Evolutionary conservation across 2,888 invertebrate species (phyloP).

Genomic region (Epistrophe grossulariae): DNA sequence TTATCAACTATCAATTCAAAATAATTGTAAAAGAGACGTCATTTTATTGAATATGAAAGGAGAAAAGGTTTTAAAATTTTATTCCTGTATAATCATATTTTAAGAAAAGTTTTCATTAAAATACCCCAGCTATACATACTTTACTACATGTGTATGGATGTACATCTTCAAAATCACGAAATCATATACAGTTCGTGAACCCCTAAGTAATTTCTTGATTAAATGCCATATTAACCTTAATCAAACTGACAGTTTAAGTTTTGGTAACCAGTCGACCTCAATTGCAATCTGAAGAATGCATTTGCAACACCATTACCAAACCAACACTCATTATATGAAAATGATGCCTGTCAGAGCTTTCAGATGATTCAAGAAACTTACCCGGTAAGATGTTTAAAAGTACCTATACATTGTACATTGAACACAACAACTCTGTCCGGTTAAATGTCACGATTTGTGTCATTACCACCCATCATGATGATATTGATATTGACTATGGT

Average conservation of each 20-base stretch:
- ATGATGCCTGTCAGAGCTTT: conserved; percentile 30
- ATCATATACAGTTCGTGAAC: conserved; percentile 29
- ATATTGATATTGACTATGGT: conserved; percentile 70
- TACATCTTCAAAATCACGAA: neutral
- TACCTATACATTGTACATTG: neutral
- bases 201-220: conserved; percentile 33
- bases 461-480: conserved; percentile 72
- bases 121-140: too few species aligned
- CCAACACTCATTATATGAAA: conserved; percentile 26
- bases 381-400: conserved; percentile 13
- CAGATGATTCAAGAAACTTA: conserved; percentile 27
- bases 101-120: too few species aligned
- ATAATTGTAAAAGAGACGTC: too few species aligned
- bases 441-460: conserved; percentile 71
- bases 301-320: conserved; percentile 8
- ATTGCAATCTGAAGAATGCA: conserved; percentile 36
- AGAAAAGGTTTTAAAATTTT: too few species aligned
- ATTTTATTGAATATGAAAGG: too few species aligned
- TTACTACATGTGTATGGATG: too few species aligned
- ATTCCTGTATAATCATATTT: too few species aligned
- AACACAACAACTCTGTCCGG: conserved; percentile 34
- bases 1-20: too few species aligned
- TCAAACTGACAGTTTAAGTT: conserved; percentile 35
- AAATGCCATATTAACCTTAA: conserved; percentile 55
- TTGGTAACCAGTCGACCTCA: conserved; percentile 54